phyloP scores from a whole-genome alignment of 2,888 invertebrate species.

The Acleris literana region DNA sequence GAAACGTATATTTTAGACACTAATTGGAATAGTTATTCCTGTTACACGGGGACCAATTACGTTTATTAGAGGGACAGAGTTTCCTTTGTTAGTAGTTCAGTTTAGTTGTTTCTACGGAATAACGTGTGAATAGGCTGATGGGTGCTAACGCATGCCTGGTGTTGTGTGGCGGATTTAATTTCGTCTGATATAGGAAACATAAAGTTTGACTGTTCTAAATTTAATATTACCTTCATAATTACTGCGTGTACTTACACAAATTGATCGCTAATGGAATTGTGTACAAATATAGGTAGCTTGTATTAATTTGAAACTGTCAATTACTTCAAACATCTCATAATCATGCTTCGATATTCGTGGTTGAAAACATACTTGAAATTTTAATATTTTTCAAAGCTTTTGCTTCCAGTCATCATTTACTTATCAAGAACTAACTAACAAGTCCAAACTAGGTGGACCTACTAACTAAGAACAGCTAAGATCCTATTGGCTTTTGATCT shows the following conservation, averaged over 20 bases:
- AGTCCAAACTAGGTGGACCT: too few relatives aligned
- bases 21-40: conserved; percentile 65
- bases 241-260: background rate
- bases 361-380: too few relatives aligned
- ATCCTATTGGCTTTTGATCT: too few relatives aligned
- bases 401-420: too few relatives aligned
- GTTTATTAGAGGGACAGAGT: conserved; percentile 64
- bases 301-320: background rate
- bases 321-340: too few relatives aligned
- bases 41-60: conserved; percentile 61
- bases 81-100: conserved; percentile 57
- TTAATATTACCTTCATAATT: background rate
- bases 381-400: too few relatives aligned
- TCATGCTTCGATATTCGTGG: too few relatives aligned
- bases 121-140: conserved; percentile 67
- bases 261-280: background rate
- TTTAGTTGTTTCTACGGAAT: conserved; percentile 35
- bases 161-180: conserved; percentile 13
- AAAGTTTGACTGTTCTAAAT: conserved; percentile 15
- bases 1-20: conserved; percentile 39
- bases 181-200: conserved; percentile 7
- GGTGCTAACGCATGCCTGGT: conserved; percentile 51
- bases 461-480: too few relatives aligned
- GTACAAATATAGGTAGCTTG: background rate
- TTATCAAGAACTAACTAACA: too few relatives aligned